Evolutionary conservation across 1,140 invertebrate species (phyloP), one percentile per base, ranked within the genome.

Genomic region (Araneus ventricosus): DNA sequence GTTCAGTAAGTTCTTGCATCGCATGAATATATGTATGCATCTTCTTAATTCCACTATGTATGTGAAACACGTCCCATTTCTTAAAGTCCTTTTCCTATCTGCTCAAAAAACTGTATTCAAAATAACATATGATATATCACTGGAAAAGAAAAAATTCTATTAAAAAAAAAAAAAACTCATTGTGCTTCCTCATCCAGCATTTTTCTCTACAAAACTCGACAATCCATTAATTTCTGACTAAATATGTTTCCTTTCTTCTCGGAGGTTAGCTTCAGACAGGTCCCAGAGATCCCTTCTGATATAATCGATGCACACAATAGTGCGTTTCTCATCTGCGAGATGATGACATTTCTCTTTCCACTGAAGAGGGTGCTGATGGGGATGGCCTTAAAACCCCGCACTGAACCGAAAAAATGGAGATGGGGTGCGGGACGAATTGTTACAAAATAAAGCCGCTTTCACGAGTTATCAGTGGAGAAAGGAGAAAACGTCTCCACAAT

Each of bases 261-360:
- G 20, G 24, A 27, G n/a, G 8, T n/a, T 59, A 67, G 3, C 85
- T 17, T 30, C n/a, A 61, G 24, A 41, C 39, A 41, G 75, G 39
- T n/a, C 75, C 75, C 75, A 61, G 85, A 39, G 41, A 37, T 87
- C 85, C 75, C 41, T 59, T 63, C 52, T 34, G 63, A 70, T 75
- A 70, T 79, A 70, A 52, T 39, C n/a, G 52, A 80, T 57, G 88
- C n/a, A 79, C 80, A 90, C 80, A 90, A 90, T 22, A 90, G 67
- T 39, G 61, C n/a, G 59, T 88, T 88, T 70, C 39, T 88, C 87
- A 45, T 88, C 87, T 27, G 34, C 20, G 10, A 70, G 14, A 14
- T 88, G 87, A 88, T 52, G 45, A 52, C 45, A 52, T 52, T 52
- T n/a, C n/a, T n/a, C n/a, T 14, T 20, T 88, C 86, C 63, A 67